Evolutionary conservation across 2,888 invertebrate genomes (phyloP).

Genomic region (Pollenia amentaria): DNA sequence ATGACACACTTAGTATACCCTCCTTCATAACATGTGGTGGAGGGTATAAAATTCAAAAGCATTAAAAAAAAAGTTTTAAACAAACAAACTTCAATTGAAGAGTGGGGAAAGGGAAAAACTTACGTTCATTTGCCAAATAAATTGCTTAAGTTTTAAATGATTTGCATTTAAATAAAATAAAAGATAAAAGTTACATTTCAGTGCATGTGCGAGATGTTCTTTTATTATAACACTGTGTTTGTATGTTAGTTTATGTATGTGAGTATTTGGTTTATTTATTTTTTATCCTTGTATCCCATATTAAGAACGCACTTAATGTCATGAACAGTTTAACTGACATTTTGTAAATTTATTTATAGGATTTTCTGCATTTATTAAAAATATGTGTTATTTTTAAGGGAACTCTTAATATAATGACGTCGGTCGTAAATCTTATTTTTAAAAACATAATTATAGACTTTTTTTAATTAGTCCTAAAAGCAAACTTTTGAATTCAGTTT

Average conservation of each 20-base stretch:
- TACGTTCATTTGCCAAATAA: not conserved
- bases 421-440: no score
- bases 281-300: not conserved
- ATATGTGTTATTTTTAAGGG: no score
- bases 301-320: conserved; percentile 3
- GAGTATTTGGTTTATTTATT: not conserved
- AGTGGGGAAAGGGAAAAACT: not conserved
- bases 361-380: not conserved
- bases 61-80: not conserved
- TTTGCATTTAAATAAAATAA: conserved; percentile 12
- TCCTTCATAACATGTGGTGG: no score
- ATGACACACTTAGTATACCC: no score
- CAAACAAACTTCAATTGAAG: not conserved
- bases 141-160: not conserved
- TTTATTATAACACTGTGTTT: no score
- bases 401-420: no score
- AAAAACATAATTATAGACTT: no score
- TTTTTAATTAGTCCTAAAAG: no score
- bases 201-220: no score
- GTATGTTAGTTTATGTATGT: not conserved
- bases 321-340: conserved; percentile 15
- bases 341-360: not conserved
- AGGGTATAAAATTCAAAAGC: conserved; percentile 1
- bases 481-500: no score
- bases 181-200: not conserved